phyloP scores from a whole-genome alignment of 1,140 invertebrate genomes.

The Temnothorax curvispinosus region DNA sequence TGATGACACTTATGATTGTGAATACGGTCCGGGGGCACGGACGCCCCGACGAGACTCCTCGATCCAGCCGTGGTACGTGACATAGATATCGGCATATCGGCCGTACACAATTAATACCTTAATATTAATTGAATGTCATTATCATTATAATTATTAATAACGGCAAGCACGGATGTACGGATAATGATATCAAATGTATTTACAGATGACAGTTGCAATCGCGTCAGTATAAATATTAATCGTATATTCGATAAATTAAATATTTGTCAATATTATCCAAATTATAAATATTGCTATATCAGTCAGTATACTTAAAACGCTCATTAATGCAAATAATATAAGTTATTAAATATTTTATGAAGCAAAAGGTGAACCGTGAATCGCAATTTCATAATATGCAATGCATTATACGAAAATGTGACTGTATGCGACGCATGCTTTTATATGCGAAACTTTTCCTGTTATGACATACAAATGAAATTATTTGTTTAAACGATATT shows the following conservation, averaged over 20 bases:
- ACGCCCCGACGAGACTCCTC: background rate
- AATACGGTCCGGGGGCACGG: constrained; percentile 10
- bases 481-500: constrained; percentile 51
- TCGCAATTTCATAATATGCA: constrained; percentile 38
- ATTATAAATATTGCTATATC: constrained; percentile 22
- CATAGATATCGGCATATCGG: constrained; percentile 26
- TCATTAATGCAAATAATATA: constrained; percentile 47
- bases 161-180: background rate
- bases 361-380: constrained; percentile 32
- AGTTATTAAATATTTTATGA: constrained; percentile 44
- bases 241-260: constrained; percentile 42
- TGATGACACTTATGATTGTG: constrained; percentile 55
- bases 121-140: constrained; percentile 45
- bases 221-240: constrained; percentile 38
- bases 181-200: constrained; percentile 49
- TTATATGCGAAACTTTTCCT: background rate
- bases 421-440: background rate
- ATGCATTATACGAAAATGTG: constrained; percentile 3
- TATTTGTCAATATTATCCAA: constrained; percentile 41
- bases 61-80: background rate
- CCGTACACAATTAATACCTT: constrained; percentile 15
- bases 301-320: constrained; percentile 33
- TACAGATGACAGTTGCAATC: constrained; percentile 39
- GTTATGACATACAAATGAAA: constrained; percentile 27
- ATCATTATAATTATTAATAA: constrained; percentile 23